Base-by-base conservation (phyloP, 2,888 invertebrate genomes). In the Parnassius apollo region DNA sequence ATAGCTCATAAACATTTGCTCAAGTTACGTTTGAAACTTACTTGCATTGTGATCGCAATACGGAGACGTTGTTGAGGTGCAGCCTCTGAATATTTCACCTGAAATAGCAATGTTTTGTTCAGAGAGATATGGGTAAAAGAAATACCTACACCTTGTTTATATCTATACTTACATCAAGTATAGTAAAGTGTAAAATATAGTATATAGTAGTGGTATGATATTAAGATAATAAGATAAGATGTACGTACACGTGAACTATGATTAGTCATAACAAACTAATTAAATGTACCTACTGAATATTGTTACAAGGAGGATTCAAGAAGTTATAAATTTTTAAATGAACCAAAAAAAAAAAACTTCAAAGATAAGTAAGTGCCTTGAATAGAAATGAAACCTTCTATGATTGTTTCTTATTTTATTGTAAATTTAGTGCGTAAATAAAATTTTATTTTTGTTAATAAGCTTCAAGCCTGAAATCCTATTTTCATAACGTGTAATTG, bases 401-500 rank as follows among this genome's bases (percentile, higher is more conserved):
- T 35, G 1, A 35, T 35, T 35, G 35, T 35, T 35, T 35, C 35
- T 35, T 35, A 35, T 35, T 35, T 0, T 35, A 35, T 35, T 35
- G 48, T 12, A 48, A 48, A n/a, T 48, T 11, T 25, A 2, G 53
- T 7, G 53, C 35, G 2, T n/a, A 45, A n/a, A 11, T 4, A 11
- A 59, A 52, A 0, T 52, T 25, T 52, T 71, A 71, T 65, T 65
- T 56, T 64, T 65, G 67, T 66, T 71, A 72, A 46, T 69, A 67
- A 74, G 70, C 65, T 65, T 69, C 50, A 59, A 66, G 54, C 61
- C 64, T 64, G 58, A 64, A 64, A 66, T 54, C 51, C 60, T 60
- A 65, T 69, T 35, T 65, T 64, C 52, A 59, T 57, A 61, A 58
- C 62, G 59, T 56, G 61, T 68, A 66, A 70, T 69, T 66, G 65